These are phyloP conservation scores for Clanis bilineata DNA, from an alignment of 2,888 invertebrate genomes.

Conservation along the genomic window DNA sequence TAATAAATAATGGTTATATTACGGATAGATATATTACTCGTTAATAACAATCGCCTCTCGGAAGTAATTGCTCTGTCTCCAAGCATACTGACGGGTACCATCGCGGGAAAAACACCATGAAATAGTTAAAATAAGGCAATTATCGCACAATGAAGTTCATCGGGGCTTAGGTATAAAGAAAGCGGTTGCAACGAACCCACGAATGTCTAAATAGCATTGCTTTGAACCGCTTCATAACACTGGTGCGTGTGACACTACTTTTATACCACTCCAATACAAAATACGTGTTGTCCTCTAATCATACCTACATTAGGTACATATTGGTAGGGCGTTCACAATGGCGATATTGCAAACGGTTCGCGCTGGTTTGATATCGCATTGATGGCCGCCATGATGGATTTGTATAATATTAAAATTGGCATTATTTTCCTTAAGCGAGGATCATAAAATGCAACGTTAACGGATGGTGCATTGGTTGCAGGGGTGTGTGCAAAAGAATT, in stretches of 20 bases:
- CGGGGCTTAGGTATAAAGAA: not conserved
- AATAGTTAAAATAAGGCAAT: conserved; percentile 55
- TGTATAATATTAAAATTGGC: conserved; percentile 67
- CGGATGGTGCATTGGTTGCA: conserved; percentile 74
- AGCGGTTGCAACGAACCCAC: not conserved
- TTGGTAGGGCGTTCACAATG: not conserved
- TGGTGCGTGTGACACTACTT: not conserved
- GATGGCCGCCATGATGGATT: conserved; percentile 31
- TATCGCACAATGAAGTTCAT: not conserved
- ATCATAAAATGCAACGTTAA: conserved; percentile 61
- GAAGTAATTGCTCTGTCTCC: conserved; percentile 98
- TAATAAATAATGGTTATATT: conserved; percentile 77
- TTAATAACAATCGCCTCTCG: conserved; percentile 96
- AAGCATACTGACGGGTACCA: conserved; percentile 88
- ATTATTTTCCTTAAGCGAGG: conserved; percentile 79
- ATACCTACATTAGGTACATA: not conserved
- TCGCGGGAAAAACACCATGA: conserved; percentile 68
- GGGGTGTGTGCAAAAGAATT: conserved; percentile 73
- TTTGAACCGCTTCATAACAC: not conserved
- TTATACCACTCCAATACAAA: not conserved
- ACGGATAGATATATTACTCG: conserved; percentile 87
- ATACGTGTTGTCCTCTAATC: not conserved
- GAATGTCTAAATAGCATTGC: not conserved
- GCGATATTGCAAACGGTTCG: conserved; percentile 24
- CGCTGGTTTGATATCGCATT: conserved; percentile 11